Base-by-base conservation (phyloP, 1,140 invertebrate species). In the Belonocnema kinseyi region DNA sequence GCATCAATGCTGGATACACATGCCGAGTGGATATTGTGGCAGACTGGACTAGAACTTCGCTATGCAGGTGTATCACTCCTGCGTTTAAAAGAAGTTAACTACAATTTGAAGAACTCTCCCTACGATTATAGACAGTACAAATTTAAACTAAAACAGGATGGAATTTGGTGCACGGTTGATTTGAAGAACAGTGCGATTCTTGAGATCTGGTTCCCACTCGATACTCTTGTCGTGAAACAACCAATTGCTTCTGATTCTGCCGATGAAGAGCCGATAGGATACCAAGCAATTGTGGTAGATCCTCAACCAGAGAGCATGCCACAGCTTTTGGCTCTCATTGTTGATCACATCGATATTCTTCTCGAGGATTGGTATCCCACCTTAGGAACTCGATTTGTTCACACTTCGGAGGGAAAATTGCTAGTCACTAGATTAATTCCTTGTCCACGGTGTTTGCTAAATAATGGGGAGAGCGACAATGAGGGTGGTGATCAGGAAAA, bases 321-420 rank as follows among this genome's bases (percentile, higher is more conserved):
- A 0, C 96, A 97, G 86, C 88, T 99, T 16, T 88, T 99, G 61
- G 96, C 98, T 0, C 90, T 98, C 17, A 94, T 97, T n/a, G 97
- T 99, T 0, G 98, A 99, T 89, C 98, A 99, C 88, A 97, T 99
- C 83, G 99, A 99, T 89, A 96, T 98, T 72, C 90, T 99, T 26
- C 90, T 99, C 0, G 99, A 99, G 90, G 99, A 99, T 90, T 99
- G 99, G 98, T 99, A 98, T 92, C 98, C 98, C 0, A 97, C 97
- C 0, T 92, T 98, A 61, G 96, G 98, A 8, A 99, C 98, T 2
- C 93, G 98, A 58, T 99, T 99, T 91, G 97, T 98, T 1, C 99
- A 99, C 87, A 99, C 98, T 0, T 98, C 97, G 0, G 98, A 99
- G 88, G 99, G 99, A 1, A 95, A 97, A 80, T 96, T 99, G 87